phyloP scores from a whole-genome alignment of 2,113 vertebrate species.

The Tyto alba region DNA sequence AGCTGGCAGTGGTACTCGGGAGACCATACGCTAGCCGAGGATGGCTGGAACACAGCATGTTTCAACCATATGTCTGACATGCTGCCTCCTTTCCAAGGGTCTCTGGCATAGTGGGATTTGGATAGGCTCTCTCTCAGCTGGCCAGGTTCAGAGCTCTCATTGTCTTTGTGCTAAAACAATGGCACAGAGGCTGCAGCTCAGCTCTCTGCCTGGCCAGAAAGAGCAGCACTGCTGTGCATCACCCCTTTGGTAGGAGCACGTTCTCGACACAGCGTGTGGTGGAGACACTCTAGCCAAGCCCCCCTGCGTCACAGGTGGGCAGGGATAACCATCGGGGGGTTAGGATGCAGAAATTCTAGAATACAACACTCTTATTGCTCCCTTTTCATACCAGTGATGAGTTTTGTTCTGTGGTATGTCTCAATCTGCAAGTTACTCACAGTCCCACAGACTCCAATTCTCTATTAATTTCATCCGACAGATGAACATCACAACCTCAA shows the following conservation, averaged over 20 bases:
- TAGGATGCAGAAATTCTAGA: background rate
- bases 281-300: background rate
- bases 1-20: constrained; percentile 48
- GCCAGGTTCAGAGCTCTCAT: constrained; percentile 27
- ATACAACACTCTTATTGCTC: background rate
- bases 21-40: constrained; percentile 61
- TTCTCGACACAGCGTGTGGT: rapidly evolving
- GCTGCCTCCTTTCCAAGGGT: constrained; percentile 53
- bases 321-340: background rate
- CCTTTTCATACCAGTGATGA: background rate
- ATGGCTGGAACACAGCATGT: constrained; percentile 61
- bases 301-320: background rate
- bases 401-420: background rate
- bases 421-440: background rate
- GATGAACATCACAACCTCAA: background rate
- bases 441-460: background rate
- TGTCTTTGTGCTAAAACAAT: constrained; percentile 43
- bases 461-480: background rate
- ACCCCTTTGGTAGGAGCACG: background rate
- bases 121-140: constrained; percentile 21
- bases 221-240: background rate
- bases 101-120: constrained; percentile 16
- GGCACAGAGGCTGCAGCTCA: background rate
- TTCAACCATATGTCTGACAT: constrained; percentile 58
- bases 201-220: background rate